Evolutionary conservation across 2,113 vertebrate genomes (phyloP), one percentile per base, ranked within the genome.

Genomic region (Mus spicilegus): DNA sequence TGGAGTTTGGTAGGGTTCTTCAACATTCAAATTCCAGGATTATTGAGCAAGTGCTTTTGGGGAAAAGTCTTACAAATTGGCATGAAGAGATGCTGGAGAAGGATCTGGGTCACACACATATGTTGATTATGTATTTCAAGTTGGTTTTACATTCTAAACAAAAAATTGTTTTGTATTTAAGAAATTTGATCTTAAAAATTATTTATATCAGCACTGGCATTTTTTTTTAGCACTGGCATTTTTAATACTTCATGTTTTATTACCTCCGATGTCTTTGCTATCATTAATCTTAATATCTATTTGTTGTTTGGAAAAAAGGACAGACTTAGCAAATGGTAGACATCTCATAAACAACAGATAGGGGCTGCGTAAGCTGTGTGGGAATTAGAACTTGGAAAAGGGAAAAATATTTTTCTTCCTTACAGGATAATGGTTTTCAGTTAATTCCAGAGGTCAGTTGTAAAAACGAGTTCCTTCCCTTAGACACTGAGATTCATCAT

Each of bases 401-500:
- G 93, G 75, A 91, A 63, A 67, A 67, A 69, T 80, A 28, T 12
- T 72, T 49, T 58, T 87, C 36, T 49, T 89, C 24, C 81, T 78
- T 95, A 36, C 94, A 80, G 75, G 77, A 86, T 96, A 92, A 95
- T 91, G 80, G 46, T 90, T 91, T 94, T n/a, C 42, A 76, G 51
- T 91, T 89, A 96, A 96, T 96, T 92, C 51, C 65, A 87, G 87
- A 97, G 95, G 93, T 97, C 95, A 95, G 95, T 75, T 90, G 19
- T 95, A 80, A 91, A 96, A 96, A 91, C 49, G 33, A 87, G 92
- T 81, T 56, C 33, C 49, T 95, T 30, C 70, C 63, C 61, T 93
- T 93, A 92, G 95, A 96, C 49, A 80, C 95, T 13, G 10, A 97
- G 77, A 97, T 97, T 87, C 95, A 96, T 97, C 97, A 98, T 96